Conservation (phyloP, 1,140 invertebrate genomes). For the Mamestra configurata region DNA sequence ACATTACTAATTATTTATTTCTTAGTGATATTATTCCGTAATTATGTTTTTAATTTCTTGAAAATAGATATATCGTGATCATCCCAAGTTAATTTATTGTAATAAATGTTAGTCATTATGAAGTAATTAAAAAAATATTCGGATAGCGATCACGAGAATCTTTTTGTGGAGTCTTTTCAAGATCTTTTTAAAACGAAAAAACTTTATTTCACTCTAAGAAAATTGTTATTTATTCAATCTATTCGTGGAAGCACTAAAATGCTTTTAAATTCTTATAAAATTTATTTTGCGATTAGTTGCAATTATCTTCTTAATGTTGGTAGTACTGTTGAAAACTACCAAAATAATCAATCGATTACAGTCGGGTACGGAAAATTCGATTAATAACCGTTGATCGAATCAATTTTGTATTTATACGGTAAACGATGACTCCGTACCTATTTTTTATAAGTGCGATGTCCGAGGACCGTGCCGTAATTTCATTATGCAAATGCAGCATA, state of each 20-base stretch:
- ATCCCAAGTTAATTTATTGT: conserved; percentile 40
- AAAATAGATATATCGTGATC: conserved; percentile 44
- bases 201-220: background rate
- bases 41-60: conserved; percentile 44
- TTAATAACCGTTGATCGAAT: conserved; percentile 61
- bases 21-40: conserved; percentile 31
- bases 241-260: conserved; percentile 4
- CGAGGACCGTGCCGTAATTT: conserved; percentile 76
- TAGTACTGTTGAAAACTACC: conserved; percentile 36
- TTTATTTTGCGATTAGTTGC: conserved; percentile 4
- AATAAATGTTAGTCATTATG: conserved; percentile 42
- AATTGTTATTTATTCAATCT: background rate
- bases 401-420: conserved; percentile 67
- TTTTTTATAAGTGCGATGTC: conserved; percentile 70
- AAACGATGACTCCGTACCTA: conserved; percentile 66
- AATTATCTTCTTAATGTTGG: conserved; percentile 27
- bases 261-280: background rate
- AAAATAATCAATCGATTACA: conserved; percentile 48
- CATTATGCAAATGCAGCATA: conserved; percentile 87
- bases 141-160: conserved; percentile 9
- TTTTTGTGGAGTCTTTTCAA: conserved; percentile 4
- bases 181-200: conserved; percentile 21
- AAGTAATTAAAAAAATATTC: conserved; percentile 26
- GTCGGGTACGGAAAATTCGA: conserved; percentile 56
- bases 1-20: conserved; percentile 35